Evolutionary conservation across 1,140 invertebrate species (phyloP), one percentile per base, ranked within the genome.

Genomic region (Tribolium castaneum): DNA sequence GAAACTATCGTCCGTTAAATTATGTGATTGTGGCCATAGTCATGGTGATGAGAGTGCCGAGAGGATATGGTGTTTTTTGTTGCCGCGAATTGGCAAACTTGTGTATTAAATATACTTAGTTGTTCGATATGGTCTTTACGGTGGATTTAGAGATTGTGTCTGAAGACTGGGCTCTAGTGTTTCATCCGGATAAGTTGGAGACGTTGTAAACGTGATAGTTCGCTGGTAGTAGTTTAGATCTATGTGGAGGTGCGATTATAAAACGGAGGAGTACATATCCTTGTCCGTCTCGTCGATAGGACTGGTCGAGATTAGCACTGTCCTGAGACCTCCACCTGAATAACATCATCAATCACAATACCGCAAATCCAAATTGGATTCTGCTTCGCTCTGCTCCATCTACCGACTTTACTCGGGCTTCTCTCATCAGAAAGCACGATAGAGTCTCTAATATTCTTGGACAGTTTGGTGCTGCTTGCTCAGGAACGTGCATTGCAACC

Each of bases 281-380:
- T 73, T 52, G 71, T 73, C 71, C 71, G 19, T 35, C 13, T 73
- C 71, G 52, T 73, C 71, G 49, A 54, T 73, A 73, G 50, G 34
- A 30, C 50, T 73, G 52, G 49, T 73, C 54, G 51, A 80, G 79
- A 80, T 80, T 82, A 80, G 71, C 35, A n/a, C 51, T 79, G 75
- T 80, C 79, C 79, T 72, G 54, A 77, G 72, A 72, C 74, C 70
- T 74, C 77, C 75, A 82, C 74, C 78, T 82, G 80, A 82, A 82
- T 81, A 82, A 81, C 80, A 80, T 81, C 80, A 81, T 82, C 80
- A 81, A 82, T 82, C 81, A 82, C 80, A 80, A 79, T 81, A 80
- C 80, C 78, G 56, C 81, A 80, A 78, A 78, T 79, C 80, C 77
- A 81, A 82, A 82, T 82, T 82, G 78, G 82, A 80, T 80, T 81